Conservation (phyloP, 2,113 vertebrate genomes). For the Spermophilus dauricus region DNA sequence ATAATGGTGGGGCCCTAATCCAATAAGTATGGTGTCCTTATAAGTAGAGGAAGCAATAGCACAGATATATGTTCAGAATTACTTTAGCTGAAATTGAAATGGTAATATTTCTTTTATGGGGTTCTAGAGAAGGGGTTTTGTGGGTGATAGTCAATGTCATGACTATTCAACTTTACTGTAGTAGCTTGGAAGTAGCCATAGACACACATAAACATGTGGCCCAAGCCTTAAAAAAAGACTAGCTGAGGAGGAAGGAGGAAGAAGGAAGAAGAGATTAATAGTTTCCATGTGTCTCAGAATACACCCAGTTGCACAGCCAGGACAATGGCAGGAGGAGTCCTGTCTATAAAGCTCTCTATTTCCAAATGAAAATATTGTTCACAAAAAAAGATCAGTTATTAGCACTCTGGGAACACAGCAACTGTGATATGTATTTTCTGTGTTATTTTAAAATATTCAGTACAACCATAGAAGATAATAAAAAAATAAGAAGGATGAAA, state of each 20-base stretch:
- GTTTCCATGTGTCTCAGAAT: not conserved
- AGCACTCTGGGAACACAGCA: not conserved
- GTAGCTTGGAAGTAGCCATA: not conserved
- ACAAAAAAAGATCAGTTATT: not conserved
- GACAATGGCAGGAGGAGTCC: no score
- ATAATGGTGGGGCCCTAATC: not conserved
- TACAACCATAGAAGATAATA: not conserved
- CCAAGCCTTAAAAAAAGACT: not conserved
- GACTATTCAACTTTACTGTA: not conserved
- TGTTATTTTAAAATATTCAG: not conserved
- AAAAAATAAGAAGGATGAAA: not conserved
- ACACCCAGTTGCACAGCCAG: not conserved
- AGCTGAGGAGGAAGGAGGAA: not conserved
- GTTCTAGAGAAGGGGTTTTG: not conserved
- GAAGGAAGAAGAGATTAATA: not conserved
- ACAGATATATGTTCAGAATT: no score
- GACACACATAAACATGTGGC: no score
- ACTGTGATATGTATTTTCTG: not conserved
- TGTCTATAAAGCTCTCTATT: not conserved
- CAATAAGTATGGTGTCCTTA: not conserved
- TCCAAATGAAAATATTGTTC: not conserved
- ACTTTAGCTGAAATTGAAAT: not conserved
- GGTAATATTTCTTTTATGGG: not conserved
- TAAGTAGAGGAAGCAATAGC: not conserved
- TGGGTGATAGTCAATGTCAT: not conserved